These are phyloP conservation scores for Okapia johnstoni DNA, from an alignment of 2,113 vertebrate species.

Conservation along the genomic window DNA sequence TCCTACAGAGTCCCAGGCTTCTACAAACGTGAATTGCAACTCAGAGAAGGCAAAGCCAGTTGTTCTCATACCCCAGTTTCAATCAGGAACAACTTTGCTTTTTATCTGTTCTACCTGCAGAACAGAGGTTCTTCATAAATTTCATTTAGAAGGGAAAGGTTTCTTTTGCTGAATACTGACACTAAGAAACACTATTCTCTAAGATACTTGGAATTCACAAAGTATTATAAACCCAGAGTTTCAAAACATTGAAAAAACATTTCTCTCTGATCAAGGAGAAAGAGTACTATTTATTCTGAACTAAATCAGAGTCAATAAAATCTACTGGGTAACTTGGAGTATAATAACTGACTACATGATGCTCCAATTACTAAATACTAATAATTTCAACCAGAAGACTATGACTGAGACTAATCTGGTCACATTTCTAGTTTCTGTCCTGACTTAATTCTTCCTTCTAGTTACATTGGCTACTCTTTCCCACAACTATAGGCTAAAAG, in stretches of 20 bases:
- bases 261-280: background rate
- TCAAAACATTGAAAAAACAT: background rate
- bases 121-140: background rate
- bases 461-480: background rate
- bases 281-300: background rate
- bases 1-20: background rate
- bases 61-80: background rate
- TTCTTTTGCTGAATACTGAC: background rate
- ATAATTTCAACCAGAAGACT: background rate
- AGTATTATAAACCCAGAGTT: background rate
- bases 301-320: conserved; percentile 3
- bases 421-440: background rate
- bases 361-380: background rate
- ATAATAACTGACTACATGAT: background rate
- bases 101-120: background rate
- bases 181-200: background rate
- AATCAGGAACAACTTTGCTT: background rate
- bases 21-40: background rate
- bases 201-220: background rate
- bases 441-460: background rate
- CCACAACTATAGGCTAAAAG: background rate
- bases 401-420: background rate
- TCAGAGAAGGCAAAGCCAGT: background rate
- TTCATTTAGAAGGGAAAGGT: background rate
- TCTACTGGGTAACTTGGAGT: background rate